These are phyloP conservation scores for Phodopus roborovskii DNA, from an alignment of 2,113 vertebrate species.

Conservation along the genomic window DNA sequence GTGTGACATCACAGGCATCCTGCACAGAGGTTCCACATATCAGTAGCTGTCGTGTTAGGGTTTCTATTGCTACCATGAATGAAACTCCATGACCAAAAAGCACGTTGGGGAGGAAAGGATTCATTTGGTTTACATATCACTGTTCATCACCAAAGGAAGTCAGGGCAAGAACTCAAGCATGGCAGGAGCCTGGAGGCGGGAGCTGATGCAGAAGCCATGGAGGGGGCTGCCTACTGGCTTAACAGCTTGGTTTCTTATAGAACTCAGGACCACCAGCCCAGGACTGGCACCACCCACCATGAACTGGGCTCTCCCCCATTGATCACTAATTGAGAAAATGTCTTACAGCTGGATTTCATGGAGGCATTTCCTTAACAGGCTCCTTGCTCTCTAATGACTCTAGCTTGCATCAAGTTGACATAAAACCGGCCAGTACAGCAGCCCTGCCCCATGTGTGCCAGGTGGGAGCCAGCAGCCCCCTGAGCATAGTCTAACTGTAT, in stretches of 20 bases:
- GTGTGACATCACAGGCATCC: not conserved
- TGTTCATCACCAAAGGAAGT: not conserved
- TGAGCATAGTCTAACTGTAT: not conserved
- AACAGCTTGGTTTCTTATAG: not conserved
- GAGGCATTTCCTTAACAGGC: not conserved
- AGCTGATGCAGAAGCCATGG: not conserved
- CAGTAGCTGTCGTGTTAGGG: not conserved
- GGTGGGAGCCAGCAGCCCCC: not conserved
- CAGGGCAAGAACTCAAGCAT: not conserved
- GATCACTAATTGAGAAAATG: not conserved
- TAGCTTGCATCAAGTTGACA: not conserved
- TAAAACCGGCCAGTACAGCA: not conserved
- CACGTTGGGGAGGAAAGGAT: not conserved
- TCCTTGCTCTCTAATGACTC: not conserved
- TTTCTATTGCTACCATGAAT: too few species aligned
- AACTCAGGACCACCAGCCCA: not conserved
- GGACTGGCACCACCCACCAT: not conserved
- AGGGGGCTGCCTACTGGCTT: not conserved
- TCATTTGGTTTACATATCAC: not conserved
- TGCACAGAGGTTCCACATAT: not conserved
- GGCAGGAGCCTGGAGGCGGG: not conserved
- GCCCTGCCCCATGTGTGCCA: not conserved
- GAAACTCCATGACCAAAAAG: not conserved
- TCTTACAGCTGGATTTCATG: not conserved
- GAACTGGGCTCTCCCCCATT: too few species aligned